Evolutionary conservation across 2,888 invertebrate genomes (phyloP).

Genomic region (Lasioglossum figueresi): DNA sequence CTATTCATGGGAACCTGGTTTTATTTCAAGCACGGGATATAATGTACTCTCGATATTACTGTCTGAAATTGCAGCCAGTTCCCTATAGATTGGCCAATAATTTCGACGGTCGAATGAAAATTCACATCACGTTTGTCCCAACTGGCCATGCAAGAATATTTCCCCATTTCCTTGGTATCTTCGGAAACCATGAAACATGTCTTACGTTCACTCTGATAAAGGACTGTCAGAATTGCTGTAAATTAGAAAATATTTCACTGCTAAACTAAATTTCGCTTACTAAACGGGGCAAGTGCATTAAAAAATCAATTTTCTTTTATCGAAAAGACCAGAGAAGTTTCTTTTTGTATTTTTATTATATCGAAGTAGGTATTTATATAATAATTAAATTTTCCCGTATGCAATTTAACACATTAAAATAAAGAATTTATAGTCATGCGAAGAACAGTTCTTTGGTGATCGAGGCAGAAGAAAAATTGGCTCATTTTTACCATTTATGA

Average conservation of each 20-base stretch:
- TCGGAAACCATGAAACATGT: not conserved
- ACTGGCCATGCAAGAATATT: conserved; percentile 29
- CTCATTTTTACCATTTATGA: too few species aligned
- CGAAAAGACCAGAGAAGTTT: too few species aligned
- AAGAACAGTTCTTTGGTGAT: too few species aligned
- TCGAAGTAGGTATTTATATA: too few species aligned
- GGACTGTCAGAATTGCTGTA: not conserved
- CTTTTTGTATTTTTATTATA: too few species aligned
- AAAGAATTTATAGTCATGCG: too few species aligned
- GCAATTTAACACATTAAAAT: too few species aligned
- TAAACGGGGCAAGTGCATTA: too few species aligned
- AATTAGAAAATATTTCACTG: not conserved
- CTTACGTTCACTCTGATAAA: not conserved
- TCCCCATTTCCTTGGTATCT: conserved; percentile 15
- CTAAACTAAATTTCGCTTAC: too few species aligned
- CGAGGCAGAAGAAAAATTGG: too few species aligned
- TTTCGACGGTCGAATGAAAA: conserved; percentile 36
- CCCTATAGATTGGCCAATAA: conserved; percentile 42
- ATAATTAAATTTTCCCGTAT: too few species aligned
- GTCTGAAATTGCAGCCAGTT: conserved; percentile 27
- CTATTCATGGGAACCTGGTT: conserved; percentile 29
- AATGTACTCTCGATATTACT: conserved; percentile 46
- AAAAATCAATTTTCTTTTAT: too few species aligned
- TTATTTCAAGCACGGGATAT: conserved; percentile 37
- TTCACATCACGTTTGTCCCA: conserved; percentile 43